A percentile compares a stretch with the other conserved stretches of the same genome.
These are phyloP conservation scores for Drusus annulatus DNA, from an alignment of 1,140 invertebrate species.

Conservation along the genomic window DNA sequence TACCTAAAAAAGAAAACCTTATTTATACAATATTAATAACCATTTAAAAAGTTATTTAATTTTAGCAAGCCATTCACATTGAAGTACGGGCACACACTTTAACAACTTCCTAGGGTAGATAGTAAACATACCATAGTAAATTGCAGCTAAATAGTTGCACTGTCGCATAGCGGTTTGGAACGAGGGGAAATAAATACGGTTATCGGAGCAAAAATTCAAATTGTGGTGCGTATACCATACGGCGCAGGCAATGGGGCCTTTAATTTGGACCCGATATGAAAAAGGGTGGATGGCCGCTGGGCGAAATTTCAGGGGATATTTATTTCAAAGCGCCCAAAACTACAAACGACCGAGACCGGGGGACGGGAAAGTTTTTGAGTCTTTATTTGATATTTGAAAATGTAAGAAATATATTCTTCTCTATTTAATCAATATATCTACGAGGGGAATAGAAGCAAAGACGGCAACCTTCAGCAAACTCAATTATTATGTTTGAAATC, in stretches of 20 bases:
- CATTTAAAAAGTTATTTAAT: not conserved
- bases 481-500: no score
- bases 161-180: not conserved
- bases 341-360: constrained; percentile 7
- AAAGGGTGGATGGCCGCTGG: constrained; percentile 9
- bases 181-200: constrained; percentile 1
- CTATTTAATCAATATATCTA: no score
- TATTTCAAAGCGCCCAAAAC: constrained; percentile 20
- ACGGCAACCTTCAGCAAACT: no score
- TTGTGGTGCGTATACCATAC: not conserved
- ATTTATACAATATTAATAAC: no score
- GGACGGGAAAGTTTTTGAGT: not conserved
- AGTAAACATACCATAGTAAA: not conserved
- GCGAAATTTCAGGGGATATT: constrained; percentile 1
- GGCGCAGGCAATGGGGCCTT: constrained; percentile 8
- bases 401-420: no score
- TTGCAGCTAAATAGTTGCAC: not conserved
- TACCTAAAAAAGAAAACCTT: not conserved
- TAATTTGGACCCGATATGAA: constrained; percentile 21
- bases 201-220: constrained; percentile 17
- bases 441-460: no score
- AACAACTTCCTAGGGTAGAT: not conserved
- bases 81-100: not conserved
- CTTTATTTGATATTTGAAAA: no score
- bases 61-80: not conserved